A percentile compares a stretch with the other conserved stretches of the same genome.
These are phyloP conservation scores for Mormyrops boulengeri DNA, from an alignment of 2,797 vertebrate genomes.

Conservation along the genomic window DNA sequence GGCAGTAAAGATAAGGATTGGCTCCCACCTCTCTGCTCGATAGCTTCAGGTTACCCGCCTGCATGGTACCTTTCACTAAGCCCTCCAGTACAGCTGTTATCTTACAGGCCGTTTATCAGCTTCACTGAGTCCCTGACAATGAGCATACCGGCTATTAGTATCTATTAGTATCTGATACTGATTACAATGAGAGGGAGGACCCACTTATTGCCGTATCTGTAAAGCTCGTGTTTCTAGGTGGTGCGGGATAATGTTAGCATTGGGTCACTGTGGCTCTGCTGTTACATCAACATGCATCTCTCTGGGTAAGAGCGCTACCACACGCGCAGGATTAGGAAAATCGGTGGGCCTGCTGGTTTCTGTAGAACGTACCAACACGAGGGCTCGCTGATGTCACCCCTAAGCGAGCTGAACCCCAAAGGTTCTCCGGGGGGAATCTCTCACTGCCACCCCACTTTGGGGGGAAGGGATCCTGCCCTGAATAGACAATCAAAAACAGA, in stretches of 20 bases:
- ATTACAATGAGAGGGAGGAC: not conserved
- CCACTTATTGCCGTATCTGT: not conserved
- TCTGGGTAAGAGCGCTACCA: not conserved
- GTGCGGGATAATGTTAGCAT: not conserved
- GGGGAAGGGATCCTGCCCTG: not conserved
- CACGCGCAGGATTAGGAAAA: conserved; percentile 12
- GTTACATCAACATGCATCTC: not conserved
- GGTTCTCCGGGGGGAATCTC: not conserved
- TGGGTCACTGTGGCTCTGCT: not conserved
- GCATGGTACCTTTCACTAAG: not conserved
- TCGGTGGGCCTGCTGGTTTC: not conserved
- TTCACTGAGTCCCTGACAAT: not conserved
- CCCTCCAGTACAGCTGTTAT: not conserved
- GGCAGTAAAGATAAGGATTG: not conserved
- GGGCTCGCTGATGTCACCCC: not conserved
- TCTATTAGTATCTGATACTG: not conserved
- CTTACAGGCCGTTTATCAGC: not conserved
- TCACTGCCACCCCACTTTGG: not conserved
- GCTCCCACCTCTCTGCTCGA: not conserved
- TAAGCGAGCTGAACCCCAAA: not conserved
- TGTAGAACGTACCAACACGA: not conserved
- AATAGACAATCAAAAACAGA: not conserved
- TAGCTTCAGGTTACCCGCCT: conserved; percentile 6
- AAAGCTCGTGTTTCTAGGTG: not conserved
- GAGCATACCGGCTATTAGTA: not conserved